Conservation (phyloP, 2,797 vertebrate genomes). For the Pterois miles region DNA sequence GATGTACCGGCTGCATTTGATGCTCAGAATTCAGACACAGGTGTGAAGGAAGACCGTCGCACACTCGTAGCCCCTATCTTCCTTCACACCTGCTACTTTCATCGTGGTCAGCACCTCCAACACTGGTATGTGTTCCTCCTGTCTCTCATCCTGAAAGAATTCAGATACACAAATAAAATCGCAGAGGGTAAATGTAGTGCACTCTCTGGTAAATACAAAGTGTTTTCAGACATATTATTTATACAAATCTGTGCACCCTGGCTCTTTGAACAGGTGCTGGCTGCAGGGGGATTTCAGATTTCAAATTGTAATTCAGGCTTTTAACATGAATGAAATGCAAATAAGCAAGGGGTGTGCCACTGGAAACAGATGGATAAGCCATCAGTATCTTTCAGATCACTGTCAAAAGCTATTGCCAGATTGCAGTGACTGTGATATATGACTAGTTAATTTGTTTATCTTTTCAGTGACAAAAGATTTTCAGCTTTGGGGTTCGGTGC, state of each 20-base stretch:
- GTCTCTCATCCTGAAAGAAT: too few species aligned
- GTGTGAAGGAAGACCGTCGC: too few species aligned
- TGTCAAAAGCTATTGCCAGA: constrained; percentile 34
- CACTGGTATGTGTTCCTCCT: too few species aligned
- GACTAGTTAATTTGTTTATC: constrained; percentile 56
- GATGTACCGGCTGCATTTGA: too few species aligned
- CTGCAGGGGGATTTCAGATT: constrained; percentile 48
- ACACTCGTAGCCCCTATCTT: too few species aligned
- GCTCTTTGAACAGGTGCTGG: constrained; percentile 62
- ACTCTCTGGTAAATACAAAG: not conserved
- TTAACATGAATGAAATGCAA: constrained; percentile 70
- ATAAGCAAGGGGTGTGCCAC: constrained; percentile 43
- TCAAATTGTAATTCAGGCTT: constrained; percentile 67
- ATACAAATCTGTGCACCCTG: constrained; percentile 6
- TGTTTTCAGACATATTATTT: constrained; percentile 8
- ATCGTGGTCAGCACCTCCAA: too few species aligned
- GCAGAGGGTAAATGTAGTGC: not conserved
- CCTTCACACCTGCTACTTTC: too few species aligned
- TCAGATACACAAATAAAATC: constrained; percentile 5
- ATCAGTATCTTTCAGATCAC: constrained; percentile 40
- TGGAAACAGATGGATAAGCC: constrained; percentile 55
- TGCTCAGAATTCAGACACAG: too few species aligned
- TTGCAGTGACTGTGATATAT: constrained; percentile 4
- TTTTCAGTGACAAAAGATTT: constrained; percentile 93
- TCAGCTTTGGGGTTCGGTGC: constrained; percentile 96